Conservation (phyloP, 2,888 invertebrate genomes). For the Dorcus parallelipipedus region DNA sequence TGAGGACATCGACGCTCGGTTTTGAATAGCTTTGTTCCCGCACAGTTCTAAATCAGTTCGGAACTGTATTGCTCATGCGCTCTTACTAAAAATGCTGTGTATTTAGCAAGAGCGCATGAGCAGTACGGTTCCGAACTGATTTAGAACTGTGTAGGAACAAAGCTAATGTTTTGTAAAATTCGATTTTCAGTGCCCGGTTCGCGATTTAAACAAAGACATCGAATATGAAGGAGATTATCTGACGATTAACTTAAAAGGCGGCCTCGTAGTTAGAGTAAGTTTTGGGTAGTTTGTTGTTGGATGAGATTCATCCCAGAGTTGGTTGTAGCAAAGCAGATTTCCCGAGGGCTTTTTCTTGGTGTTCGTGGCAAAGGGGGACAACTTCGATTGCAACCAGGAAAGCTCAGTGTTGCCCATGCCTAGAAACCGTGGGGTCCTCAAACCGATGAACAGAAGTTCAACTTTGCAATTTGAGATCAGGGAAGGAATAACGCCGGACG, state of each 20-base stretch:
- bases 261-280: constrained; percentile 71
- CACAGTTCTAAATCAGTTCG: too few species aligned
- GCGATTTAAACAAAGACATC: constrained; percentile 74
- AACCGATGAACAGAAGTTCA: constrained; percentile 37
- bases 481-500: constrained; percentile 56
- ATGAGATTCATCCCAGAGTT: neutral
- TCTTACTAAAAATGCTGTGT: too few species aligned
- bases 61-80: too few species aligned
- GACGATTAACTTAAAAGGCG: constrained; percentile 73
- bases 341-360: constrained; percentile 75
- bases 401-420: constrained; percentile 39
- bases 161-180: neutral
- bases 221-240: constrained; percentile 72
- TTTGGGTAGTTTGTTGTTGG: neutral
- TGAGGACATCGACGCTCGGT: constrained; percentile 42
- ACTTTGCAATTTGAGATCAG: constrained; percentile 51
- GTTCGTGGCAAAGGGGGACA: constrained; percentile 68
- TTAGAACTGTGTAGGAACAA: too few species aligned
- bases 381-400: constrained; percentile 54
- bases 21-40: too few species aligned
- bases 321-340: constrained; percentile 60
- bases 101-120: too few species aligned
- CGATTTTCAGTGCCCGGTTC: constrained; percentile 73
- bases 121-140: too few species aligned
- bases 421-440: constrained; percentile 1